These are phyloP conservation scores for Frankliniella intonsa DNA, from an alignment of 2,888 invertebrate genomes.

Conservation along the genomic window DNA sequence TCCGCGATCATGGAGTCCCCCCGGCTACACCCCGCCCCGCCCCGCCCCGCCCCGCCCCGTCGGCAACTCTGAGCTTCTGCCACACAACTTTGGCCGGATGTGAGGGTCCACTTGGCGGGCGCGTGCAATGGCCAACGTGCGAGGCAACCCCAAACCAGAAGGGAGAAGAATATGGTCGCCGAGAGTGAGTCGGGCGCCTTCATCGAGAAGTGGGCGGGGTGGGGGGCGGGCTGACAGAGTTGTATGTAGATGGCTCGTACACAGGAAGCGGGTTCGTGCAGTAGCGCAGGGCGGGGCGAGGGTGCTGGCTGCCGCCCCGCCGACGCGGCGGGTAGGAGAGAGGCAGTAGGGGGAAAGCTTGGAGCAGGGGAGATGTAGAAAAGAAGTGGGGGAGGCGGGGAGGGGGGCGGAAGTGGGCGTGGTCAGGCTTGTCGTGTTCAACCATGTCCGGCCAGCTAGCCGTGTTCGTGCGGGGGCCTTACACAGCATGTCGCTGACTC, in stretches of 20 bases:
- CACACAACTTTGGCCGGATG: constrained; percentile 6
- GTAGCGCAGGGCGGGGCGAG: too few species aligned
- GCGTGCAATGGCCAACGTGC: background rate
- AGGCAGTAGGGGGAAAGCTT: constrained; percentile 33
- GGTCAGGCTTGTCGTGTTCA: background rate
- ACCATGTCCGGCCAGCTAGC: background rate
- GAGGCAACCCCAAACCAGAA: background rate
- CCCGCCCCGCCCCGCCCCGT: background rate
- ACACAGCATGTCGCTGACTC: background rate
- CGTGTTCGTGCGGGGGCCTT: background rate
- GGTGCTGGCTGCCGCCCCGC: too few species aligned
- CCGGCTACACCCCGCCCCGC: background rate
- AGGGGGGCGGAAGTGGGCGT: constrained; percentile 33
- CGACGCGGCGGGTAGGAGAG: constrained; percentile 31
- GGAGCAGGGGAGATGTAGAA: constrained; percentile 34
- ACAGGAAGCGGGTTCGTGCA: constrained; percentile 15
- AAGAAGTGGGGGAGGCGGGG: constrained; percentile 30
- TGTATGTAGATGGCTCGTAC: constrained; percentile 29
- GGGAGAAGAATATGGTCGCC: background rate
- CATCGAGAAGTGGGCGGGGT: constrained; percentile 21
- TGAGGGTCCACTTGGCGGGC: background rate
- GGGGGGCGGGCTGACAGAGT: constrained; percentile 31
- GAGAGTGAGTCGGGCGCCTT: constrained; percentile 5
- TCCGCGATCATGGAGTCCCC: background rate
- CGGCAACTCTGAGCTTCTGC: background rate